Evolutionary conservation across 2,797 vertebrate species (phyloP).

Genomic region (Falco naumanni): DNA sequence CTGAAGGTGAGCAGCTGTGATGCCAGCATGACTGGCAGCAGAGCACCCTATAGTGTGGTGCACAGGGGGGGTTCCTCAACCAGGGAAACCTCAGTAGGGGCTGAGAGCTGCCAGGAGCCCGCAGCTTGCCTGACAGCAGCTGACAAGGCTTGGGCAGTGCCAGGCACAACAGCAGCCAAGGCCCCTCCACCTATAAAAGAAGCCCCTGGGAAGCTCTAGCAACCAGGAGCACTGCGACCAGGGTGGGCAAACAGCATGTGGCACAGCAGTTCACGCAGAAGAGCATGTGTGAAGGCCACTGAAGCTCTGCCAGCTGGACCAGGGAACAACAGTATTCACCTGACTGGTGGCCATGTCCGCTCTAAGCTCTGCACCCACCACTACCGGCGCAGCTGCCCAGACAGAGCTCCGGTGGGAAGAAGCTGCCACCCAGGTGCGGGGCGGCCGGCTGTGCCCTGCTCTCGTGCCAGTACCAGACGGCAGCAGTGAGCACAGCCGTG

Average conservation of each 20-base stretch:
- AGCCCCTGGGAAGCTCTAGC: background rate
- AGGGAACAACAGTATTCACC: background rate
- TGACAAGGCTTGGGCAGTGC: background rate
- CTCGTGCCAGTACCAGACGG: too few species aligned
- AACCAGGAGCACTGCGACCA: background rate
- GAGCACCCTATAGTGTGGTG: rapidly evolving
- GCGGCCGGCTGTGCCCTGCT: too few species aligned
- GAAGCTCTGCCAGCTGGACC: too few species aligned
- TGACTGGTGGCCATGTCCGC: too few species aligned
- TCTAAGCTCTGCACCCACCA: background rate
- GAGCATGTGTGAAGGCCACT: background rate
- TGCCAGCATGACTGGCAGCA: rapidly evolving
- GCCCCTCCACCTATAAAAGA: background rate
- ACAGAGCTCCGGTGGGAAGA: too few species aligned
- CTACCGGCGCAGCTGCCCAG: too few species aligned
- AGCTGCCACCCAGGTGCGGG: too few species aligned
- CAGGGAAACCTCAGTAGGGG: background rate
- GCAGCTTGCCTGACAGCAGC: rapidly evolving
- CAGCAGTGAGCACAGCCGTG: too few species aligned
- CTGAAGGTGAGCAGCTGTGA: rapidly evolving
- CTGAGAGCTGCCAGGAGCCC: background rate
- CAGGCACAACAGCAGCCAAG: background rate
- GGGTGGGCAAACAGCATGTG: too few species aligned
- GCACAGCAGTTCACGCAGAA: background rate
- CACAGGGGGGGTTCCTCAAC: background rate